Conservation (phyloP, 2,888 invertebrate species). For the Nemotelus pantherinus region DNA sequence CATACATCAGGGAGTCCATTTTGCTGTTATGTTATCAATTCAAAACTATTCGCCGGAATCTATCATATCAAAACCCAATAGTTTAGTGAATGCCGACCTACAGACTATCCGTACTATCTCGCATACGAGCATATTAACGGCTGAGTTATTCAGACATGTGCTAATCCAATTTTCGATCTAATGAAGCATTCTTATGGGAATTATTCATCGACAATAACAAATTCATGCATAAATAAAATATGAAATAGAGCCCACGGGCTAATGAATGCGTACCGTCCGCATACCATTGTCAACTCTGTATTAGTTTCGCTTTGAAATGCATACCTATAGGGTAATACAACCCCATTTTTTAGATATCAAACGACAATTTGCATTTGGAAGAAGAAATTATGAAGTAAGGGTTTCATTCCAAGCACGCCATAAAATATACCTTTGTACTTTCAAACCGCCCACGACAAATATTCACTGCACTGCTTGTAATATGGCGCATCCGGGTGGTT, state of each 20-base stretch:
- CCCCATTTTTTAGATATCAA: slow-evolving; percentile 13
- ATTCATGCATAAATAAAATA: slow-evolving; percentile 29
- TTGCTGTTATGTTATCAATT: no score
- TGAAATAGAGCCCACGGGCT: slow-evolving; percentile 23
- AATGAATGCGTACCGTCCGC: background rate
- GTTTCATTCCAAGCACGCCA: background rate
- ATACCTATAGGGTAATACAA: slow-evolving; percentile 15
- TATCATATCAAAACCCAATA: no score
- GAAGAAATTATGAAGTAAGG: slow-evolving; percentile 16
- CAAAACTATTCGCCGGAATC: no score
- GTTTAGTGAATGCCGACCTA: no score
- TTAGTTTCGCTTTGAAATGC: slow-evolving; percentile 32
- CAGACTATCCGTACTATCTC: no score
- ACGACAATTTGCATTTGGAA: slow-evolving; percentile 25
- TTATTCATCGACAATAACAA: slow-evolving; percentile 30
- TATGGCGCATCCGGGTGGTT: background rate
- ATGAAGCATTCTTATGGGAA: slow-evolving; percentile 44
- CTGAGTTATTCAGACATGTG: slow-evolving; percentile 31
- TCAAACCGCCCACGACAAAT: background rate
- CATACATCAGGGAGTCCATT: no score
- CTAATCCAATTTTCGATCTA: slow-evolving; percentile 39
- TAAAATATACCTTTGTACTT: background rate
- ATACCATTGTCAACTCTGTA: background rate
- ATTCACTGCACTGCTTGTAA: no score
- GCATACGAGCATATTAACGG: background rate